Percentiles rank a stretch among this genome's conserved stretches.
Conservation (phyloP, 2,888 invertebrate species). For the Urechis unicinctus region DNA sequence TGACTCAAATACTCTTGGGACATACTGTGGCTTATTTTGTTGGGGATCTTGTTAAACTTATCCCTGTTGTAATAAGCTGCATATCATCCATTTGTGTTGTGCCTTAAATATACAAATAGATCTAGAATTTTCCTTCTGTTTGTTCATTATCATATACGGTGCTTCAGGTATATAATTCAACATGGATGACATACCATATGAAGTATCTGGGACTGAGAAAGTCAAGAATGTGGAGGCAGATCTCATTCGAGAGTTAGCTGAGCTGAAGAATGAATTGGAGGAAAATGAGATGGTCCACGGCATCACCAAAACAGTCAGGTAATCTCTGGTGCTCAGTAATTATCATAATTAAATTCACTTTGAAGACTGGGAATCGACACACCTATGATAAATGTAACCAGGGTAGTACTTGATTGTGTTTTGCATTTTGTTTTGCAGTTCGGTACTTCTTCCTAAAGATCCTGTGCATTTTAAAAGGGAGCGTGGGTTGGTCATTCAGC, state of each 20-base stretch:
- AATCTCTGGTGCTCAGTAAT: background rate
- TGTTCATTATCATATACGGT: too few species aligned
- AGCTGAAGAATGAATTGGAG: slow-evolving; percentile 44
- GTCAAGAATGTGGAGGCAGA: slow-evolving; percentile 39
- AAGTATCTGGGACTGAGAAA: slow-evolving; percentile 26
- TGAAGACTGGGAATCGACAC: background rate
- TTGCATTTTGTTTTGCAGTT: slow-evolving; percentile 26
- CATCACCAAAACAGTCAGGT: slow-evolving; percentile 15
- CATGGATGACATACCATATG: slow-evolving; percentile 16
- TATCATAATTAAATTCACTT: background rate
- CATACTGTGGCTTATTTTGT: too few species aligned
- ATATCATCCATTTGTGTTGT: too few species aligned
- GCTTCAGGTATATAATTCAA: too few species aligned
- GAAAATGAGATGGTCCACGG: slow-evolving; percentile 42
- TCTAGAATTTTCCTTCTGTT: too few species aligned
- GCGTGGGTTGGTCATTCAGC: slow-evolving; percentile 35
- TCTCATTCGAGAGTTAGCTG: slow-evolving; percentile 37
- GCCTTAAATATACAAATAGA: too few species aligned
- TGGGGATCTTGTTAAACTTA: too few species aligned
- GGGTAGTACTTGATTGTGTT: background rate
- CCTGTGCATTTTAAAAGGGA: slow-evolving; percentile 36
- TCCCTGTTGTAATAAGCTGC: too few species aligned
- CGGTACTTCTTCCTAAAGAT: slow-evolving; percentile 45
- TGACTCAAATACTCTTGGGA: too few species aligned
- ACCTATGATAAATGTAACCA: background rate